phyloP scores from a whole-genome alignment of 2,797 vertebrate genomes.

The Loriculus beryllinus region DNA sequence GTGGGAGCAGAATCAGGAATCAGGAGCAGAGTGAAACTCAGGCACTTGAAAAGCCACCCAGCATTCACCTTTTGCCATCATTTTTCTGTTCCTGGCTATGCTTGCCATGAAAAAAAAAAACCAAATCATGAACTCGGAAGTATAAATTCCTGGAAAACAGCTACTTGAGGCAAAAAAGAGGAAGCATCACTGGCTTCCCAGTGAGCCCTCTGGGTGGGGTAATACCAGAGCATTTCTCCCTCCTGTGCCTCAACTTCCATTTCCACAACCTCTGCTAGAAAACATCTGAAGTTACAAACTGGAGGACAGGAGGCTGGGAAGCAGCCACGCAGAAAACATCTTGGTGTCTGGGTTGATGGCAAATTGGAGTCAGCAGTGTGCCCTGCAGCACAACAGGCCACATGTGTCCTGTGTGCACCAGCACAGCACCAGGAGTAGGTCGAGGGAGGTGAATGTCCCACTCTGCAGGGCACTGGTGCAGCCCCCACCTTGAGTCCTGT shows the following conservation, averaged over 20 bases:
- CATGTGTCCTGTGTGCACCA: background rate
- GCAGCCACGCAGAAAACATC: background rate
- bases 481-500: background rate
- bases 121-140: background rate
- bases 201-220: background rate
- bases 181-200: background rate
- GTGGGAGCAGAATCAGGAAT: background rate
- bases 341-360: background rate
- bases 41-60: background rate
- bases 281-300: background rate
- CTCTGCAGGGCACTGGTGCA: background rate
- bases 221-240: background rate
- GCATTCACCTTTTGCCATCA: background rate
- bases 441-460: background rate
- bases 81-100: background rate
- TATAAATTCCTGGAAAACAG: background rate
- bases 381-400: background rate
- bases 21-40: background rate
- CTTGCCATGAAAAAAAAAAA: background rate
- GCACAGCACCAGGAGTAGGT: background rate
- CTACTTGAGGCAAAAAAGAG: background rate
- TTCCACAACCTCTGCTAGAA: background rate
- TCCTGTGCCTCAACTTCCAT: background rate
- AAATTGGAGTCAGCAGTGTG: background rate
- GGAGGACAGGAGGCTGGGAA: accelerated